phyloP scores from a whole-genome alignment of 2,113 vertebrate species.

The Gorsachius goisagi region DNA sequence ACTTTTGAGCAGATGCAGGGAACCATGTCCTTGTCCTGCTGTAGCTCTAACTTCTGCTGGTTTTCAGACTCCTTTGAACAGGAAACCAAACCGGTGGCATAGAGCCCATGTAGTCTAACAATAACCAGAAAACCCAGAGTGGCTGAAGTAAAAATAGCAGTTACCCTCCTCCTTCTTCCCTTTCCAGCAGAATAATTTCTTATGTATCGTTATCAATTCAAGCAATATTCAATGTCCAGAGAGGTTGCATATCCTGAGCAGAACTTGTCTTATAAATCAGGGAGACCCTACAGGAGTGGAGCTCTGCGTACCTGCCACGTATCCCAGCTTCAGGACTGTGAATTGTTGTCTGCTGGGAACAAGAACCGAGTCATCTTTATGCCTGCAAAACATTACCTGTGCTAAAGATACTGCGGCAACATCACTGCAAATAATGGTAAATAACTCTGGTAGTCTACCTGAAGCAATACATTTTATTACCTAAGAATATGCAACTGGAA shows the following conservation, averaged over 20 bases:
- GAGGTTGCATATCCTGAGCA: neutral
- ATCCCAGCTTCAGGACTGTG: neutral
- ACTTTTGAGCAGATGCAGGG: neutral
- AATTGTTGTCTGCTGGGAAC: neutral
- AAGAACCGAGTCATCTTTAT: neutral
- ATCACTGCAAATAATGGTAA: neutral
- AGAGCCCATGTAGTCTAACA: neutral
- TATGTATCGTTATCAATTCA: neutral
- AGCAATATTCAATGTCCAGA: neutral
- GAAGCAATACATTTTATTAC: neutral
- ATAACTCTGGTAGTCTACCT: neutral
- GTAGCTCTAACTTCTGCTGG: neutral
- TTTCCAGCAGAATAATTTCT: neutral
- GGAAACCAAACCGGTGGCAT: neutral
- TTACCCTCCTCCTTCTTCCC: neutral
- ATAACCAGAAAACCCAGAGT: neutral
- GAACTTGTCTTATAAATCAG: neutral
- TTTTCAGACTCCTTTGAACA: neutral
- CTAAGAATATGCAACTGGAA: neutral
- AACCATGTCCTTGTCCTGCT: neutral
- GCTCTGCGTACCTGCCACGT: rapidly evolving
- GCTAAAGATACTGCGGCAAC: neutral
- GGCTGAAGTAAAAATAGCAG: neutral
- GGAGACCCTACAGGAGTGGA: neutral
- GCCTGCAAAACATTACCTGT: neutral